Evolutionary conservation across 1,140 invertebrate genomes (phyloP).

Genomic region (Homalodisca vitripennis): DNA sequence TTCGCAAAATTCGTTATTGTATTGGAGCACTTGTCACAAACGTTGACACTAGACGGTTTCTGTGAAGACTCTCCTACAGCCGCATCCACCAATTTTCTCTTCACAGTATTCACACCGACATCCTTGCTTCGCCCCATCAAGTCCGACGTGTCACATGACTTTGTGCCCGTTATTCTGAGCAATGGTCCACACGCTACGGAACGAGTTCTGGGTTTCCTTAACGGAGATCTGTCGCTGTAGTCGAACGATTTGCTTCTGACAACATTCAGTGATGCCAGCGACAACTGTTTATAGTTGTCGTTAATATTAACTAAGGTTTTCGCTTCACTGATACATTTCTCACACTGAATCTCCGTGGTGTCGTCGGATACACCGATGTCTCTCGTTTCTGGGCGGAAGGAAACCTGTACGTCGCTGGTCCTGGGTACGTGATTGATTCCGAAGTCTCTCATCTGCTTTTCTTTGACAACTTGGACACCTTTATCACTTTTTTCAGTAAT

Average conservation of each 20-base stretch:
- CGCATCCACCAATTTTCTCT: constrained; percentile 52
- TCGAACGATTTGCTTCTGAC: constrained; percentile 37
- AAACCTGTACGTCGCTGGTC: constrained; percentile 46
- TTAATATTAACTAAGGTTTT: constrained; percentile 39
- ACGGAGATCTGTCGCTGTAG: constrained; percentile 14
- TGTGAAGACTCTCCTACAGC: constrained; percentile 53
- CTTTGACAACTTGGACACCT: constrained; percentile 47
- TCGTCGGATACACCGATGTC: constrained; percentile 50
- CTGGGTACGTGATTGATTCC: constrained; percentile 49
- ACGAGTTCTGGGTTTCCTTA: constrained; percentile 39
- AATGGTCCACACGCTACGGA: constrained; percentile 46
- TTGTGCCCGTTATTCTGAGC: constrained; percentile 40
- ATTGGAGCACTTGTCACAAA: constrained; percentile 66
- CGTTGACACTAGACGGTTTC: constrained; percentile 51
- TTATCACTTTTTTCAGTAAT: constrained; percentile 45
- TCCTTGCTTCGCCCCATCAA: constrained; percentile 44
- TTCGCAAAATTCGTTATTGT: constrained; percentile 56
- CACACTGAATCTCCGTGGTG: constrained; percentile 50
- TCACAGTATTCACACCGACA: constrained; percentile 51
- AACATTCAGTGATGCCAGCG: constrained; percentile 28
- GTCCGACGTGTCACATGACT: constrained; percentile 47
- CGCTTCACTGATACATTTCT: constrained; percentile 49
- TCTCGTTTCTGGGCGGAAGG: constrained; percentile 38
- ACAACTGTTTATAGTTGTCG: constrained; percentile 30
- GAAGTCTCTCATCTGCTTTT: constrained; percentile 46